Evolutionary conservation across 2,888 invertebrate genomes (phyloP), one percentile per base, ranked within the genome.

Genomic region (Blomia tropicalis): DNA sequence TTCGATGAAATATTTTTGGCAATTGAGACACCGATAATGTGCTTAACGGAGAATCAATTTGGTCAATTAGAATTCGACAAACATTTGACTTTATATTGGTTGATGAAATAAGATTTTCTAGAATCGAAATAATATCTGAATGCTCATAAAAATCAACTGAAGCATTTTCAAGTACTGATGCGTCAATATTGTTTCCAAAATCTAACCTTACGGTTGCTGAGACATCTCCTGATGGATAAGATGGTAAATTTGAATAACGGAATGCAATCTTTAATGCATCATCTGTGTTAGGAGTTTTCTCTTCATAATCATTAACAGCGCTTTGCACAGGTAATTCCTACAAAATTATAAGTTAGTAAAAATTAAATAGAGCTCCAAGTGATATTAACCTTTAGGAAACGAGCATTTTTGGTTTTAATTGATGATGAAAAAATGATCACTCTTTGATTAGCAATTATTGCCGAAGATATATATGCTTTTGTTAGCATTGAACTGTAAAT

Each of bases 21-120:
- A 62, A 47, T 3, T 23, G 27, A 43, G 56, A n/a, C 14, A 43
- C n/a, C n/a, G 4, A 4, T 11, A 62, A 17, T 22, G 56, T 36
- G 44, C 58, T 56, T 23, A 58, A 47, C 7, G 62, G 58, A 25
- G 62, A 62, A 14, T 43, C 62, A 19, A 62, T 41, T 32, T 58
- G 36, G n/a, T 62, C 62, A 43, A 62, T 62, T 22, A 62, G 19
- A 44, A 62, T 62, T 31, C 62, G 32, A 36, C 31, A 32, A n/a
- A 56, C 56, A 29, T 29, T 56, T 11, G 25, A 23, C 1, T 27
- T 19, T 56, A n/a, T 56, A n/a, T 7, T 7, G 7, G 7, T 7
- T 36, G 7, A 17, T 11, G 7, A 11, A 17, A 36, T 11, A 36
- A 11, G 36, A 36, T 41, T 43, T 23, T 19, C 56, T 32, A 23